Evolutionary conservation across 2,797 vertebrate species (phyloP).

Genomic region (Crocodylus rhombifer): DNA sequence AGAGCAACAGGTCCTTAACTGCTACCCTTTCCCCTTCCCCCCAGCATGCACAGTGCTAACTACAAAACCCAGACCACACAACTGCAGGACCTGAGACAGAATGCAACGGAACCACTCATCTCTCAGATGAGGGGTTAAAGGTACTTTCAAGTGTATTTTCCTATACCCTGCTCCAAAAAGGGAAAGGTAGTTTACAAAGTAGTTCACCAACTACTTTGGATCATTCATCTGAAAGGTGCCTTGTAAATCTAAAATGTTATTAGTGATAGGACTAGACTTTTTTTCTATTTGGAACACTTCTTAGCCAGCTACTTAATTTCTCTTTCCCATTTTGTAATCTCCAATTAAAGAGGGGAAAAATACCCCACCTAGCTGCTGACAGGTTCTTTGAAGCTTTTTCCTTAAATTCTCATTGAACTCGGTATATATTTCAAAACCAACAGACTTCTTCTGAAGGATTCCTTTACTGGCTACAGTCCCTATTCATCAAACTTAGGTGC

Average conservation of each 20-base stretch:
- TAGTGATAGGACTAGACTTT: not conserved
- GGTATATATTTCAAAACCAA: not conserved
- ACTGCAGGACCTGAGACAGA: not conserved
- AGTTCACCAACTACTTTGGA: not conserved
- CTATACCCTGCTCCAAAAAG: not conserved
- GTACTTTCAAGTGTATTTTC: not conserved
- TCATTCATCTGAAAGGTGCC: not conserved
- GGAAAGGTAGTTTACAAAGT: not conserved
- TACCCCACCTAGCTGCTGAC: not conserved
- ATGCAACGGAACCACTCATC: not conserved
- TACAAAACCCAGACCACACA: not conserved
- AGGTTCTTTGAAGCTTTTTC: conserved; percentile 5
- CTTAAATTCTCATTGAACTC: not conserved
- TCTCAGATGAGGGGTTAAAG: not conserved
- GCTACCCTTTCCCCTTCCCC: not conserved
- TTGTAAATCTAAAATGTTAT: not conserved
- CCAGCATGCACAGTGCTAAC: not conserved
- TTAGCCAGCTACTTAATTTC: not conserved
- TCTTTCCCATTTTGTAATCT: not conserved
- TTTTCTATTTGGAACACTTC: not conserved
- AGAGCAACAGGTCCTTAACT: not conserved
- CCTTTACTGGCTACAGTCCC: not conserved
- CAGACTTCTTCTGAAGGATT: not conserved
- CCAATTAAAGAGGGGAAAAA: not conserved
- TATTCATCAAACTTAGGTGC: not conserved